These are phyloP conservation scores for Acipenser oxyrinchus DNA, from an alignment of 2,797 vertebrate species.

Conservation along the genomic window DNA sequence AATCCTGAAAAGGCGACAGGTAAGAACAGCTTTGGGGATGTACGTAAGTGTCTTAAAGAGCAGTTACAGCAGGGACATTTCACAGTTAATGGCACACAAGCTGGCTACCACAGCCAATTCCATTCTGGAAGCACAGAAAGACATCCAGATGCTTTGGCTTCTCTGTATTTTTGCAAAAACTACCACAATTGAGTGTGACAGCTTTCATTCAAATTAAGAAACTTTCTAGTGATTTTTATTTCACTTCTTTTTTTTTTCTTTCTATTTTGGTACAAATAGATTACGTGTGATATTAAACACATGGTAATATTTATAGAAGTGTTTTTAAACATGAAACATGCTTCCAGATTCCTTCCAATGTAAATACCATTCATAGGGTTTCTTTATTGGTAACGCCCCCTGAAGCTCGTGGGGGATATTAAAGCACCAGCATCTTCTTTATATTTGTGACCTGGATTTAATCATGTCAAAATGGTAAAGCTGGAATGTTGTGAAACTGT, in stretches of 20 bases:
- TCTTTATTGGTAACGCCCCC: not conserved
- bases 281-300: not conserved
- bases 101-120: no score
- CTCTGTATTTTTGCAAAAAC: no score
- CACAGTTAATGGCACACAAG: not conserved
- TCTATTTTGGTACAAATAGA: not conserved
- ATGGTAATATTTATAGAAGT: slow-evolving; percentile 7
- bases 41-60: no score
- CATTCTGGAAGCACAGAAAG: not conserved
- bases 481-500: not conserved
- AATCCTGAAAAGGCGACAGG: slow-evolving; percentile 88
- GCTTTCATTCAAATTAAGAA: no score
- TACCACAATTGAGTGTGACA: no score
- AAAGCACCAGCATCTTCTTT: not conserved
- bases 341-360: not conserved
- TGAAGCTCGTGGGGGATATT: not conserved
- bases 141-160: not conserved
- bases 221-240: no score
- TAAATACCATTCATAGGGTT: slow-evolving; percentile 3
- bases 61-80: not conserved
- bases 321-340: not conserved
- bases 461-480: not conserved
- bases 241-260: no score
- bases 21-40: slow-evolving; percentile 33
- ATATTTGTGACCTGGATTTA: not conserved